phyloP scores from a whole-genome alignment of 2,113 vertebrate genomes.

The Oostethus manadensis region DNA sequence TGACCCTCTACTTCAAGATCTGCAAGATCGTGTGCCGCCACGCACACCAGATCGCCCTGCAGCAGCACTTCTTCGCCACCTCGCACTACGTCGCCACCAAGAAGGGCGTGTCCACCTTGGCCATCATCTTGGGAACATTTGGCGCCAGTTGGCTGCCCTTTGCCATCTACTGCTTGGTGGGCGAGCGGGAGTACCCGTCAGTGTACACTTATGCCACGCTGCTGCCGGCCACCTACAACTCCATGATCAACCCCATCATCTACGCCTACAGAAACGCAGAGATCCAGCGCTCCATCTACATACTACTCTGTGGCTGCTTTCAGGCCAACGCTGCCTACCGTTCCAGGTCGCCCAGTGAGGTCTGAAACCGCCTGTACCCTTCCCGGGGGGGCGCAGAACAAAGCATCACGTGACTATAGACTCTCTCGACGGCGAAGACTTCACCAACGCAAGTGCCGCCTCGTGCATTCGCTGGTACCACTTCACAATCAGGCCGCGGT shows the following conservation, averaged over 20 bases:
- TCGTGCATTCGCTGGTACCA: conserved; percentile 38
- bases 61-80: conserved; percentile 92
- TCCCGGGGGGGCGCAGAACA: conserved; percentile 30
- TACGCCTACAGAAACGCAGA: conserved; percentile 97
- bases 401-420: conserved; percentile 44
- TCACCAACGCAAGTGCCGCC: conserved; percentile 44
- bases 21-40: conserved; percentile 96
- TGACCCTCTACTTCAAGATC: conserved; percentile 91
- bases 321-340: conserved; percentile 84
- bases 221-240: conserved; percentile 95
- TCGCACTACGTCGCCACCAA: conserved; percentile 90
- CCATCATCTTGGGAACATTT: conserved; percentile 93
- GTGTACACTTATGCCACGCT: conserved; percentile 95
- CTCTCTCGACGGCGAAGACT: conserved; percentile 54
- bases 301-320: conserved; percentile 91
- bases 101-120: conserved; percentile 91
- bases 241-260: conserved; percentile 99
- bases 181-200: conserved; percentile 80
- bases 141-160: conserved; percentile 97
- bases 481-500: too few relatives aligned
- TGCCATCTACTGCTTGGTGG: conserved; percentile 93
- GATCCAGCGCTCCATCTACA: conserved; percentile 90
- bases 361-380: conserved; percentile 46
- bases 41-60: conserved; percentile 96
- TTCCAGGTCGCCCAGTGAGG: conserved; percentile 93